These are phyloP conservation scores for Amazona finschi DNA, from an alignment of 2,797 vertebrate species.

Conservation along the genomic window DNA sequence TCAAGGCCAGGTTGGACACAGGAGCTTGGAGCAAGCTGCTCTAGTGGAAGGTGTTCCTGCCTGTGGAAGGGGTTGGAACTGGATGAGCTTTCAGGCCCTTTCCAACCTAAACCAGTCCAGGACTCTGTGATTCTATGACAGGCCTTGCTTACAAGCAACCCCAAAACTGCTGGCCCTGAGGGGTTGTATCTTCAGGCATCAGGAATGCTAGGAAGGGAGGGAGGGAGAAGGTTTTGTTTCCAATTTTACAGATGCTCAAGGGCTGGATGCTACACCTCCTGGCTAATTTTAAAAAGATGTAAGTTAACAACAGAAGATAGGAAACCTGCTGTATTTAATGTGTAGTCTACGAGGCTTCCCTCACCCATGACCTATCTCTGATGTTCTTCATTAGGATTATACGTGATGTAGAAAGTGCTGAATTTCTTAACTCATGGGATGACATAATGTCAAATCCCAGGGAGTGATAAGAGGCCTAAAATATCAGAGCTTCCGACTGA, in stretches of 20 bases:
- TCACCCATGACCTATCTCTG: not conserved
- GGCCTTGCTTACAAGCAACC: not conserved
- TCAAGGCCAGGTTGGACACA: not conserved
- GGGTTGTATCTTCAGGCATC: not conserved
- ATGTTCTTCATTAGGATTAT: not conserved
- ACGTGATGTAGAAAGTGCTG: not conserved
- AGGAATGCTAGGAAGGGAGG: not conserved
- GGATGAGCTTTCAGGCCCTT: not conserved
- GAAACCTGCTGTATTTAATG: not conserved
- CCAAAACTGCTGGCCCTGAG: not conserved
- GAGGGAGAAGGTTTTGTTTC: not conserved
- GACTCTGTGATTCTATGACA: not conserved
- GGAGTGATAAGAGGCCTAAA: not conserved
- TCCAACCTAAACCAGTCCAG: not conserved
- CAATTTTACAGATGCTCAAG: not conserved
- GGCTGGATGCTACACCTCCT: not conserved
- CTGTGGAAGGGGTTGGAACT: not conserved
- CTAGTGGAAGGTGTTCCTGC: not conserved
- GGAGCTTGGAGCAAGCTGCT: not conserved
- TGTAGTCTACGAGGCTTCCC: not conserved
- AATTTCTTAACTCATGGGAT: constrained; percentile 12
- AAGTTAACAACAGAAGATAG: not conserved
- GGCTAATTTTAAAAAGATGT: not conserved
- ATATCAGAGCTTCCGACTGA: constrained; percentile 12
- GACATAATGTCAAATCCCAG: constrained; percentile 3